phyloP scores from a whole-genome alignment of 2,888 invertebrate genomes.

The Drosophila recens region DNA sequence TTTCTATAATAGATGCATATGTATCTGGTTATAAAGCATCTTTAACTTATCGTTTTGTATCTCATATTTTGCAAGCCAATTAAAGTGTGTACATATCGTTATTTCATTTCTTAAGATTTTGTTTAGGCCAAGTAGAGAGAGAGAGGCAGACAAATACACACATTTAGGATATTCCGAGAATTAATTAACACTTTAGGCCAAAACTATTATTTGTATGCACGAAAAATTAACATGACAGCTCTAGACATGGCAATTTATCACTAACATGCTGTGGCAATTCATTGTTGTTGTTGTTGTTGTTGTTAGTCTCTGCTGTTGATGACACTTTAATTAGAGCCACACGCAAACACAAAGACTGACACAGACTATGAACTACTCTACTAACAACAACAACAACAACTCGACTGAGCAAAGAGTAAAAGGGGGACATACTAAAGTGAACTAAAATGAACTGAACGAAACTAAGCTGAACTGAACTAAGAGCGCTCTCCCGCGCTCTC shows the following conservation, averaged over 20 bases:
- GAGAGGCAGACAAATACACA: slow-evolving; percentile 6
- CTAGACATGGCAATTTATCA: slow-evolving; percentile 81
- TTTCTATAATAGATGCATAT: too few relatives aligned
- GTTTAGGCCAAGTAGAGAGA: background rate
- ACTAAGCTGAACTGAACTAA: slow-evolving; percentile 15
- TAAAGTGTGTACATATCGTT: slow-evolving; percentile 18
- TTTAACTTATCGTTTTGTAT: slow-evolving; percentile 4
- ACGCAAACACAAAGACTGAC: slow-evolving; percentile 69
- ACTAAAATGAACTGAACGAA: slow-evolving; percentile 21
- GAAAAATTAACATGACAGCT: slow-evolving; percentile 81
- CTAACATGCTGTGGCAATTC: slow-evolving; percentile 71
- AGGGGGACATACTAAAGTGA: slow-evolving; percentile 3
- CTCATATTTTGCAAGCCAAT: slow-evolving; percentile 16
- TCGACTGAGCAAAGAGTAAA: background rate
- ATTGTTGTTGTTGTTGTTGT: slow-evolving; percentile 35
- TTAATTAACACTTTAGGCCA: slow-evolving; percentile 78
- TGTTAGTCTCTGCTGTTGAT: slow-evolving; percentile 65
- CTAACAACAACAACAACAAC: slow-evolving; percentile 17
- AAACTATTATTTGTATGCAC: slow-evolving; percentile 78
- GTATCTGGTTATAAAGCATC: background rate
- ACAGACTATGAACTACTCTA: slow-evolving; percentile 23
- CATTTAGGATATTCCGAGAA: slow-evolving; percentile 73
- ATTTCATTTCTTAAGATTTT: slow-evolving; percentile 14
- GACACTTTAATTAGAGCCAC: slow-evolving; percentile 81
- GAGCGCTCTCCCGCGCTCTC: slow-evolving; percentile 10